Evolutionary conservation across 2,888 invertebrate genomes (phyloP).

Genomic region (Unio delphinus): DNA sequence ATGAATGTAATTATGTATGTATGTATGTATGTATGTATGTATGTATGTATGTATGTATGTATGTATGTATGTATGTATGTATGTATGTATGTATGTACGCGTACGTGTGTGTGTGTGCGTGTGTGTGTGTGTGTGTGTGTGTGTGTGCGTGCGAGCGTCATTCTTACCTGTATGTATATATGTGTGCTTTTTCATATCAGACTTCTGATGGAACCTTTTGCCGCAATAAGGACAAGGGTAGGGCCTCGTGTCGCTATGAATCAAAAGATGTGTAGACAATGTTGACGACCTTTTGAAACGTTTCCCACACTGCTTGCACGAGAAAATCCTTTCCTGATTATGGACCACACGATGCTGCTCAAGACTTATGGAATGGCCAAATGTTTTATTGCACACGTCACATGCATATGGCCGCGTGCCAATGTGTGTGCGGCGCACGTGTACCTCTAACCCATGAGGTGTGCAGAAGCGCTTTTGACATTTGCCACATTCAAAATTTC

Average conservation of each 20-base stretch:
- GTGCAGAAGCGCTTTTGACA: conserved; percentile 99
- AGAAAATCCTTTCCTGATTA: conserved; percentile 66
- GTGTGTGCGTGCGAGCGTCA: no score
- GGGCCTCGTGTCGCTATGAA: conserved; percentile 95
- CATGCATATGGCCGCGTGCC: conserved; percentile 84
- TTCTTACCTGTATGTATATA: conserved; percentile 90
- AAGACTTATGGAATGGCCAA: conserved; percentile 92
- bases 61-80: no score
- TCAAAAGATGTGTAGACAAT: conserved; percentile 93
- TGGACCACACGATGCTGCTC: conserved; percentile 90
- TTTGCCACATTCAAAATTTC: conserved; percentile 71
- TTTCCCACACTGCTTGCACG: conserved; percentile 98
- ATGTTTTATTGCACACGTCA: conserved; percentile 98
- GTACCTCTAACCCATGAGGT: conserved; percentile 96
- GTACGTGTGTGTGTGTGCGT: no score
- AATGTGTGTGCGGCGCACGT: conserved; percentile 89
- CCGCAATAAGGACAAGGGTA: conserved; percentile 98
- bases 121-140: no score
- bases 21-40: no score
- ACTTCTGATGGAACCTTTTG: conserved; percentile 97
- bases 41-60: no score
- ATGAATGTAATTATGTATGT: no score
- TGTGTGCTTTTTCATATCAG: conserved; percentile 99
- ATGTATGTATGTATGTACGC: no score
- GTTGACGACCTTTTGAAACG: conserved; percentile 96